These are phyloP conservation scores for Cetonia aurata DNA, from an alignment of 2,888 invertebrate species.

Conservation along the genomic window DNA sequence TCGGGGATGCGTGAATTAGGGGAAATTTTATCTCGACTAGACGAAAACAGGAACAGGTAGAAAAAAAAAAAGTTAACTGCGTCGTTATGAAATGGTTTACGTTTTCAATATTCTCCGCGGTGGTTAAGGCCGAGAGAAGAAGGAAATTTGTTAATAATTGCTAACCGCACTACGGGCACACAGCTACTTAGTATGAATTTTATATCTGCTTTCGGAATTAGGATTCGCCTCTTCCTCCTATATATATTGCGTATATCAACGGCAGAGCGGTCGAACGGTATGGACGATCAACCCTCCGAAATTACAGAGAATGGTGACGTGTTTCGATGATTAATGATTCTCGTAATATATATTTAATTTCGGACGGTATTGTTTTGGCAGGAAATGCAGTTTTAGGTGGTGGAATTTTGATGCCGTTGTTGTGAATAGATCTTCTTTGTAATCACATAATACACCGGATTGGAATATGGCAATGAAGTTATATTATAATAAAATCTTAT, in stretches of 20 bases:
- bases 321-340: conserved; percentile 61
- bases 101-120: conserved; percentile 56
- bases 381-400: conserved; percentile 35
- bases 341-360: conserved; percentile 49
- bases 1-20: neutral
- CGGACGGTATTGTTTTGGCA: conserved; percentile 40
- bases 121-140: conserved; percentile 29
- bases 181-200: conserved; percentile 61
- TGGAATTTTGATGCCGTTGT: conserved; percentile 9
- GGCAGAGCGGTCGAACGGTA: conserved; percentile 44
- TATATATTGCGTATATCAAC: neutral
- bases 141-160: conserved; percentile 60
- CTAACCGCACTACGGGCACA: conserved; percentile 52
- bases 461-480: too few relatives aligned
- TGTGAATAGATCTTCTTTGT: too few relatives aligned
- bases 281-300: conserved; percentile 53
- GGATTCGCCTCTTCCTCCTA: conserved; percentile 14
- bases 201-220: conserved; percentile 49
- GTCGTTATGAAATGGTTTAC: conserved; percentile 59
- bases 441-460: too few relatives aligned
- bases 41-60: conserved; percentile 40
- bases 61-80: conserved; percentile 59
- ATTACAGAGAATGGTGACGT: conserved; percentile 62
- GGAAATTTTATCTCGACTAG: conserved; percentile 40
- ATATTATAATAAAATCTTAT: too few relatives aligned